Conservation (phyloP, 2,888 invertebrate species). For the Drosophila dives region DNA sequence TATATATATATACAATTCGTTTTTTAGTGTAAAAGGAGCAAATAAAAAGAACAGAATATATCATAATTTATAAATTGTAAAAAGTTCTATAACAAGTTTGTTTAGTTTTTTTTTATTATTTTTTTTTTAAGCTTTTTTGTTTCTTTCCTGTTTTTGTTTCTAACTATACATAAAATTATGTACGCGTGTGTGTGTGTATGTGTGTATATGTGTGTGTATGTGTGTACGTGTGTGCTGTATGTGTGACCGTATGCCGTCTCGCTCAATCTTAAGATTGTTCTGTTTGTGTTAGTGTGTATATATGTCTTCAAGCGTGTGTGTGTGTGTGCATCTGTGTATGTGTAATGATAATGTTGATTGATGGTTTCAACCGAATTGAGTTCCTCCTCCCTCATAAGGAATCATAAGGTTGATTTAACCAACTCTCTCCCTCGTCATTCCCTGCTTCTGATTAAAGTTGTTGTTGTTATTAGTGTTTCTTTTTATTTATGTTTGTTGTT, state of each 20-base stretch:
- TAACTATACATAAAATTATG: conserved; percentile 26
- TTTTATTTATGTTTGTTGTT: conserved; percentile 35
- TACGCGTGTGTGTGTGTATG: conserved; percentile 24
- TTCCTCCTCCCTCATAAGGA: conserved; percentile 10
- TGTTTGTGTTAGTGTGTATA: background rate
- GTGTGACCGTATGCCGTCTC: conserved; percentile 18
- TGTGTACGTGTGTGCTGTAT: conserved; percentile 20
- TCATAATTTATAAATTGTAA: conserved; percentile 48
- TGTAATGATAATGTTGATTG: conserved; percentile 2
- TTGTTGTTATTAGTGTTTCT: conserved; percentile 38
- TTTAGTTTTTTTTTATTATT: conserved; percentile 25
- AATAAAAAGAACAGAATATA: conserved; percentile 18
- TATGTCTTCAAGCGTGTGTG: background rate
- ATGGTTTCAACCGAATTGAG: conserved; percentile 11
- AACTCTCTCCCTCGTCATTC: conserved; percentile 1
- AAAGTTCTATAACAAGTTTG: conserved; percentile 58
- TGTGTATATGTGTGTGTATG: conserved; percentile 2
- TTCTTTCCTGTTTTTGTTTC: conserved; percentile 27
- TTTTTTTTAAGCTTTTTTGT: conserved; percentile 43
- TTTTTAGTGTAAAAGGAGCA: conserved; percentile 13
- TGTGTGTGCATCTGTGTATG: conserved; percentile 1
- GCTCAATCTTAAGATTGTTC: background rate
- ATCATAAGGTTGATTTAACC: conserved; percentile 12
- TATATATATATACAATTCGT: conserved; percentile 36
- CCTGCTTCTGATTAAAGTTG: background rate